phyloP scores from a whole-genome alignment of 1,140 invertebrate genomes.

The Rhagoletis zephyria region DNA sequence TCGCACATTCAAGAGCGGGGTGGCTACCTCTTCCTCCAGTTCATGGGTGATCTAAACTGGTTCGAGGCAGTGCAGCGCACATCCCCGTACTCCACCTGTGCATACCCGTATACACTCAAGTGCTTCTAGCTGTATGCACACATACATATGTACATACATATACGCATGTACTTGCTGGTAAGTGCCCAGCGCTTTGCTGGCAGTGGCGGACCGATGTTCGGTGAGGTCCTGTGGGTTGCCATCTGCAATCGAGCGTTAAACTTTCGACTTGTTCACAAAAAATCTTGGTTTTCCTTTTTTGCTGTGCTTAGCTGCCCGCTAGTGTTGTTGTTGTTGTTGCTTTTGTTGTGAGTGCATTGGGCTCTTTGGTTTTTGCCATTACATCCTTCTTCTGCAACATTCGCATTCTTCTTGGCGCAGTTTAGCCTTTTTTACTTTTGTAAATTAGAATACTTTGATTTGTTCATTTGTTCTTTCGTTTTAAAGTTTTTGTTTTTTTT shows the following conservation, averaged over 20 bases:
- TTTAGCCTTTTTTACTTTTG: constrained; percentile 26
- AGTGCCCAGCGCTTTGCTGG: constrained; percentile 13
- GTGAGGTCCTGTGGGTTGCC: constrained; percentile 25
- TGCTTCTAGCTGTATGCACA: background rate
- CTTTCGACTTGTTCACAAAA: constrained; percentile 11
- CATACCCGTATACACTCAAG: background rate
- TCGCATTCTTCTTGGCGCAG: background rate
- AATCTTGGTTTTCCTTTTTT: background rate
- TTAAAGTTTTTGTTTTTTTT: background rate
- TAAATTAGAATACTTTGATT: constrained; percentile 51
- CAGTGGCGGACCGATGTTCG: background rate
- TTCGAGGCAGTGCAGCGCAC: background rate
- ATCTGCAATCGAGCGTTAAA: constrained; percentile 50
- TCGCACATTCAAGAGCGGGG: background rate
- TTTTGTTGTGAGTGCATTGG: background rate
- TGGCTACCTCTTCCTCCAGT: background rate
- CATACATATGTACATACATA: background rate
- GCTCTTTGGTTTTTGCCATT: constrained; percentile 6
- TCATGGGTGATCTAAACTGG: background rate
- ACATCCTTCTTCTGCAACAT: constrained; percentile 1
- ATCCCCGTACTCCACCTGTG: background rate
- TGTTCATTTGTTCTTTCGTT: background rate
- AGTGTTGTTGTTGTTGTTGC: background rate
- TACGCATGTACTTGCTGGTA: background rate
- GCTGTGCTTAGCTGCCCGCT: background rate